Evolutionary conservation across 2,888 invertebrate genomes (phyloP), one percentile per base, ranked within the genome.

Genomic region (Pachliopta kotzebuea): DNA sequence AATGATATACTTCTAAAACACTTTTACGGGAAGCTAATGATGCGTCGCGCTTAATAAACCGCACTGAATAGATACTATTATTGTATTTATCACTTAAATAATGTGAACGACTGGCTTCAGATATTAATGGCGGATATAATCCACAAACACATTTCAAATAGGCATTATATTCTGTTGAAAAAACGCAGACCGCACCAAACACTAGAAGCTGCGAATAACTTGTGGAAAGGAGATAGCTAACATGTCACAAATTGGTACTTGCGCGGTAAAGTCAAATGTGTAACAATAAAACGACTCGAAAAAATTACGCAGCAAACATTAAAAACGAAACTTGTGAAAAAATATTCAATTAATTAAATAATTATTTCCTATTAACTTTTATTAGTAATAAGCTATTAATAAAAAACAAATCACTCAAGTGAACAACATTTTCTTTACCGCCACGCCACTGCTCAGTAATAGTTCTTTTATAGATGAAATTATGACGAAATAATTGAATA

Each of bases 191-290:
- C 79, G 78, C 76, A 77, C 76, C 74, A 77, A 76, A 79, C 72
- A 77, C 73, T 71, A 74, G 75, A 70, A 71, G 76, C 76, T 72
- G 74, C 75, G 77, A 77, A 74, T 73, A 71, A 78, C 76, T 80
- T 78, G 80, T 76, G 72, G 74, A 81, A 88, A 80, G 78, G 85
- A 84, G 85, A 86, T 71, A 75, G 79, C 74, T 71, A 74, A 70
- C 67, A 75, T 72, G 85, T 76, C 85, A 84, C 86, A 85, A 83
- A 75, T 73, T 72, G 76, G 77, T 83, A 86, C 84, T 85, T 85
- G 86, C 88, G 90, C 90, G 90, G 89, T 86, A 90, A 90, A 90
- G 85, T 87, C 88, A 87, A 90, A 88, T 76, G 70, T 74, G 70
- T 70, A 74, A 71, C 75, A 67, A 68, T 70, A 65, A 65, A 70